phyloP scores from a whole-genome alignment of 23 tunicate genomes.

The Aplidium turbinatum region DNA sequence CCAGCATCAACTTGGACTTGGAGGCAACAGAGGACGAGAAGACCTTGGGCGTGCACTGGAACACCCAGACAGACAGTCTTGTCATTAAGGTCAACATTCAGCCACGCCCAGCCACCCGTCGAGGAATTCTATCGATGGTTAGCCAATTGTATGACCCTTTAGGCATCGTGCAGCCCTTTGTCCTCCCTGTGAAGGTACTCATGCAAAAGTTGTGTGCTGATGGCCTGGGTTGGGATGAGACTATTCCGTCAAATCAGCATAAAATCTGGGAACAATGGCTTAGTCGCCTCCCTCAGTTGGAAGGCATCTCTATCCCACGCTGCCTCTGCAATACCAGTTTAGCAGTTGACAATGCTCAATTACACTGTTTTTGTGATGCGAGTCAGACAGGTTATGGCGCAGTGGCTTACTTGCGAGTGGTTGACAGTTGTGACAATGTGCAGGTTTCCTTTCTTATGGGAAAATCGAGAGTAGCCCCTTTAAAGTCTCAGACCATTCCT shows the following conservation, averaged over 20 bases:
- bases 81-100: conserved; percentile 1
- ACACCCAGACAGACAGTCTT: conserved; percentile 1
- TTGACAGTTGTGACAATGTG: not conserved
- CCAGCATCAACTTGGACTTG: not conserved
- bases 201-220: conserved; percentile 10
- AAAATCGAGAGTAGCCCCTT: conserved; percentile 29
- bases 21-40: not conserved
- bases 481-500: conserved; percentile 13
- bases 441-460: conserved; percentile 24
- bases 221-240: conserved; percentile 21
- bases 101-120: conserved; percentile 7
- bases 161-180: conserved; percentile 12
- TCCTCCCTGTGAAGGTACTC: conserved; percentile 16
- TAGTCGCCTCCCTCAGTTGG: conserved; percentile 2
- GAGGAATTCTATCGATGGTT: conserved; percentile 26
- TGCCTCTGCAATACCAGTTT: not conserved
- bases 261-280: conserved; percentile 23
- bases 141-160: conserved; percentile 21
- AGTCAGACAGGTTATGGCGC: conserved; percentile 24
- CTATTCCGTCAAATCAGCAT: not conserved
- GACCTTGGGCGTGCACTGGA: conserved; percentile 24
- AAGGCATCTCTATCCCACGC: conserved; percentile 19
- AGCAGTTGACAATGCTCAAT: not conserved
- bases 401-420: conserved; percentile 16
- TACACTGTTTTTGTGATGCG: conserved; percentile 40